Evolutionary conservation across 2,888 invertebrate species (phyloP).

Genomic region (Lysandra bellargus): DNA sequence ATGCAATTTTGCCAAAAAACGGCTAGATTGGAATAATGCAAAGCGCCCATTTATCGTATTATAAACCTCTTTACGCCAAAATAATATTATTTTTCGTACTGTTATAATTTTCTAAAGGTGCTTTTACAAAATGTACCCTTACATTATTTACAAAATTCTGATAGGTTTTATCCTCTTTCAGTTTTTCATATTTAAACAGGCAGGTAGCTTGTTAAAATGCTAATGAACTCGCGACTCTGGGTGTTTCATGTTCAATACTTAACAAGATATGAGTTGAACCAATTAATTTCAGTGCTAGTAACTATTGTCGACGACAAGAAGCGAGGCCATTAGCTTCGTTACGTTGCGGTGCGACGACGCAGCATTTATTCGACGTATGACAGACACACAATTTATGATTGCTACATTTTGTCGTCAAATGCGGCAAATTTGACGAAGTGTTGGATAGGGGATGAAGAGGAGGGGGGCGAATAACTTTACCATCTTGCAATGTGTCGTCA

Average conservation of each 20-base stretch:
- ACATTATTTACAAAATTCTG: neutral
- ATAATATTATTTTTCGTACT: too few relatives aligned
- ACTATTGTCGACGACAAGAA: neutral
- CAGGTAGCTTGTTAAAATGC: slow-evolving; percentile 19
- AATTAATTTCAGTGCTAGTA: slow-evolving; percentile 6
- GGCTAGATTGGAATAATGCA: too few relatives aligned
- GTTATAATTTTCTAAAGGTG: neutral
- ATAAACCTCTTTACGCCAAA: neutral
- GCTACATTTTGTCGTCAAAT: neutral
- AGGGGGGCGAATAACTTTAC: too few relatives aligned
- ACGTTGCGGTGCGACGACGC: neutral
- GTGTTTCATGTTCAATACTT: neutral
- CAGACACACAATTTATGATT: neutral
- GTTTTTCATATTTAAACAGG: slow-evolving; percentile 9
- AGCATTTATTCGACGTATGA: too few relatives aligned
- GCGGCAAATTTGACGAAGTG: neutral
- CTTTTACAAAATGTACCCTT: neutral
- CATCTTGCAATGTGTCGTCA: too few relatives aligned
- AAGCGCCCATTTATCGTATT: too few relatives aligned
- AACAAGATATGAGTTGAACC: neutral
- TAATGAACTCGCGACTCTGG: neutral
- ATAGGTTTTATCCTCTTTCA: neutral
- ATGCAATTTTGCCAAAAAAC: too few relatives aligned
- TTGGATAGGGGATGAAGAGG: neutral
- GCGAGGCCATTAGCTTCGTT: neutral